Evolutionary conservation across 2,888 invertebrate species (phyloP).

Genomic region (Gymnocheta viridis): DNA sequence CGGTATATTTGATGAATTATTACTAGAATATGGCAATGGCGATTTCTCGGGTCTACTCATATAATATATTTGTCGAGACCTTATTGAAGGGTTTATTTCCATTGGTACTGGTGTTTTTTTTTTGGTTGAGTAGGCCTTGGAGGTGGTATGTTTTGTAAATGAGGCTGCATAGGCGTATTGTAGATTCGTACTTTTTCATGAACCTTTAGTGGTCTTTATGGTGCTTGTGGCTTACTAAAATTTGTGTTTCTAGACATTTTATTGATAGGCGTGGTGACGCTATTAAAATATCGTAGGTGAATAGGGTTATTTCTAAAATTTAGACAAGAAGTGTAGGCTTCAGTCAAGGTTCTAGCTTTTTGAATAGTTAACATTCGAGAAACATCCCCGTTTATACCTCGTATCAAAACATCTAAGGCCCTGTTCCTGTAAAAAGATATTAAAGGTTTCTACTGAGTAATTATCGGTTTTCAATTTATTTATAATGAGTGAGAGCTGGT

Average conservation of each 20-base stretch:
- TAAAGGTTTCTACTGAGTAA: conserved; percentile 65
- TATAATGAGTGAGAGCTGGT: too few relatives aligned
- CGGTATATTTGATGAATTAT: conserved; percentile 26
- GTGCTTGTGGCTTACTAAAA: too few relatives aligned
- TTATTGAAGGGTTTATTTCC: not conserved
- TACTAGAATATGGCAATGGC: conserved; percentile 13
- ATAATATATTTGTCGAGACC: not conserved
- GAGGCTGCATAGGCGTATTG: too few relatives aligned
- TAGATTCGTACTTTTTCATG: too few relatives aligned
- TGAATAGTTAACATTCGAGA: not conserved
- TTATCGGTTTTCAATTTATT: too few relatives aligned
- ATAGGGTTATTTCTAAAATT: conserved; percentile 21
- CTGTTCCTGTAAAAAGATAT: conserved; percentile 67
- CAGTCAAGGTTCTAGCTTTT: too few relatives aligned
- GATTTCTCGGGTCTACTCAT: conserved; percentile 28
- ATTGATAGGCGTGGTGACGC: not conserved
- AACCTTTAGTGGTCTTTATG: too few relatives aligned
- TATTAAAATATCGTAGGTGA: not conserved
- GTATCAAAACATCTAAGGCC: conserved; percentile 59
- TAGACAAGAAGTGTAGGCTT: conserved; percentile 30
- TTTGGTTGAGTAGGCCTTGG: not conserved
- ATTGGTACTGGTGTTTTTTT: conserved; percentile 21
- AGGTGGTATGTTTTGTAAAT: conserved; percentile 15
- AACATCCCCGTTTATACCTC: too few relatives aligned
- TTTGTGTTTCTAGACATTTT: conserved; percentile 11